Base-by-base conservation (phyloP, 2,888 invertebrate genomes). In the Apomyelois bistriatella region DNA sequence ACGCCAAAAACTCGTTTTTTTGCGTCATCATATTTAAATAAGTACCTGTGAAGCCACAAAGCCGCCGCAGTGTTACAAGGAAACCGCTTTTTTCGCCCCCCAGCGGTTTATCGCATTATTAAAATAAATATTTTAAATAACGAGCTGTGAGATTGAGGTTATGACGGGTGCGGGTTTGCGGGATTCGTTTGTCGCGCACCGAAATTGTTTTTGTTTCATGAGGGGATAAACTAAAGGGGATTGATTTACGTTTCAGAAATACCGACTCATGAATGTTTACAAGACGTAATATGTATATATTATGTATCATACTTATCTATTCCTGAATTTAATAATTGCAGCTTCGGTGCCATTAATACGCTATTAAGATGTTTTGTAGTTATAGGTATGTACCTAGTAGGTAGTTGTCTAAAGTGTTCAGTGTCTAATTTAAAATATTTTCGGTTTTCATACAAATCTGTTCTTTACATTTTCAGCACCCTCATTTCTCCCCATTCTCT, bases 51-150 rank as follows among this genome's bases (percentile, higher is more conserved):
- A 57, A 59, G 61, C 61, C 61, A 56, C 61, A 63, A 65, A 68
- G 63, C 65, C 61, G 55, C 60, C 58, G 48, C 59, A 46, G 57
- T 58, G 54, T 65, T 58, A 53, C 53, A 63, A 55, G 62, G 54
- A 60, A 64, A 70, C 60, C 60, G 59, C 58, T 60, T 63, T 62
- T 53, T 57, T 52, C 51, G 53, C 52, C 48, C 59, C 55, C 60
- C 57, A 53, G 35, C 55, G 55, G 58, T 67, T 68, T 65, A 68
- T 66, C 64, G 64, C 61, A 66, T 72, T 74, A 74, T 70, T 70
- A 74, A 75, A 72, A 72, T 71, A 71, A 75, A 74, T 70, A 76
- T 75, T 71, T 68, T 66, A 70, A 73, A 71, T 71, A 73, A 76
- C 69, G 65, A 71, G 66, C 67, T 61, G 63, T 54, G 65, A 69